Base-by-base conservation (phyloP, 1,140 invertebrate genomes). In the Mercenaria mercenaria region DNA sequence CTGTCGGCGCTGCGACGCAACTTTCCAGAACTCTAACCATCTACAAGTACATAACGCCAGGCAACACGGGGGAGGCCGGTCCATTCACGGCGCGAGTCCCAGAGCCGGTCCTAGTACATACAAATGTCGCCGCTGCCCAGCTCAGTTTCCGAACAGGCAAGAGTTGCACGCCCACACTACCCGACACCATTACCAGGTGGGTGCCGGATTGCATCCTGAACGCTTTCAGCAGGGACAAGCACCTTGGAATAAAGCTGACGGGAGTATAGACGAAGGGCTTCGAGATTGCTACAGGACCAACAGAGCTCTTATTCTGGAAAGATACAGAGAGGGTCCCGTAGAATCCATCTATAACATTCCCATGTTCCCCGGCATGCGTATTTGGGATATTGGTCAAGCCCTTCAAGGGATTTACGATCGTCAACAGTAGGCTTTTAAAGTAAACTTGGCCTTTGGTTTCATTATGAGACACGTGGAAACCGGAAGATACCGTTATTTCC, bases 281-380 rank as follows among this genome's bases (percentile, higher is more conserved):
- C 52, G 79, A 20, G 79, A 81, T 18, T 81, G 79, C 23, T 81
- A 81, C 52, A 37, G 34, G 32, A 81, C 52, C 23, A 61, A 81
- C 29, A 59, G 37, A 59, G 50, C 79, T 39, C 34, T 81, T 0
- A 43, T 76, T 43, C 23, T 76, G 37, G 72, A 76, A 37, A 2
- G 39, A 15, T 76, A 13, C 39, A 76, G 52, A 52, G 52, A 81
- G 34, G 79, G 79, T 81, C 29, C 79, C 43, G 79, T 81, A 26
- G 50, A 61, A 52, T 81, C 79, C n/a, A 10, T 81, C 26, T 37
- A 81, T 39, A 81, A 81, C 37, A 81, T 81, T 23, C 79, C 79
- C 18, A 81, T 81, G 50, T 61, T 81, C 26, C 79, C 79, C 79
- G 79, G 79, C 15, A 81, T 61, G 79, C n/a, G n/a, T n/a, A n/a